These are phyloP conservation scores for Myrmophylax atrothorax DNA, from an alignment of 2,113 vertebrate species.

Conservation along the genomic window DNA sequence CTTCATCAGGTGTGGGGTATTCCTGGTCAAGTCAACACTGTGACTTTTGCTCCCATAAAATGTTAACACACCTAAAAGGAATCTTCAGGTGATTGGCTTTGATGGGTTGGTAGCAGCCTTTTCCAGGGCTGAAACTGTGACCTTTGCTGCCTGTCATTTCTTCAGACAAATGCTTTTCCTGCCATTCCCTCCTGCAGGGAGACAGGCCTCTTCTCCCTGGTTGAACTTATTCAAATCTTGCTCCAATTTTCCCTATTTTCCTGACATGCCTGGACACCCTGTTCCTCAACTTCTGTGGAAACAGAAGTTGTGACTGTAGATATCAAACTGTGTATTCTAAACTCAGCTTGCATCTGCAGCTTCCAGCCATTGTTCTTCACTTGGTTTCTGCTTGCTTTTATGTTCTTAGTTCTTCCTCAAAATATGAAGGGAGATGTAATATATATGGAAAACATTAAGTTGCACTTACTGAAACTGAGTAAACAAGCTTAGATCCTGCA, in stretches of 20 bases:
- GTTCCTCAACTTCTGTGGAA: neutral
- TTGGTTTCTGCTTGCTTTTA: neutral
- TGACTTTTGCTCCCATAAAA: neutral
- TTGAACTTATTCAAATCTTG: neutral
- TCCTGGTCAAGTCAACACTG: neutral
- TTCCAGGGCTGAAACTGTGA: neutral
- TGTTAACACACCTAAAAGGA: neutral
- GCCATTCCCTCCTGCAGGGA: neutral
- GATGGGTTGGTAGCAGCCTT: neutral
- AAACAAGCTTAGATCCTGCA: neutral
- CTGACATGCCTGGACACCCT: neutral
- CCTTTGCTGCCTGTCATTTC: neutral
- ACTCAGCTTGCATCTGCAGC: neutral
- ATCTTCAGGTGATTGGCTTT: neutral
- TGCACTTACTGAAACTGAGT: neutral
- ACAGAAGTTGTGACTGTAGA: neutral
- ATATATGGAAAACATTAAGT: neutral
- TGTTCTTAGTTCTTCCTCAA: neutral
- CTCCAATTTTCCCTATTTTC: neutral
- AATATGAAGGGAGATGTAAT: neutral
- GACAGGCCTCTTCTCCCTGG: neutral
- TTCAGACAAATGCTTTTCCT: neutral
- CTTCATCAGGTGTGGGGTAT: accelerated
- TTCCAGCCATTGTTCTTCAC: neutral
- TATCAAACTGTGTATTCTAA: neutral